Evolutionary conservation across 1,140 invertebrate species (phyloP).

Genomic region (Orius laevigatus): DNA sequence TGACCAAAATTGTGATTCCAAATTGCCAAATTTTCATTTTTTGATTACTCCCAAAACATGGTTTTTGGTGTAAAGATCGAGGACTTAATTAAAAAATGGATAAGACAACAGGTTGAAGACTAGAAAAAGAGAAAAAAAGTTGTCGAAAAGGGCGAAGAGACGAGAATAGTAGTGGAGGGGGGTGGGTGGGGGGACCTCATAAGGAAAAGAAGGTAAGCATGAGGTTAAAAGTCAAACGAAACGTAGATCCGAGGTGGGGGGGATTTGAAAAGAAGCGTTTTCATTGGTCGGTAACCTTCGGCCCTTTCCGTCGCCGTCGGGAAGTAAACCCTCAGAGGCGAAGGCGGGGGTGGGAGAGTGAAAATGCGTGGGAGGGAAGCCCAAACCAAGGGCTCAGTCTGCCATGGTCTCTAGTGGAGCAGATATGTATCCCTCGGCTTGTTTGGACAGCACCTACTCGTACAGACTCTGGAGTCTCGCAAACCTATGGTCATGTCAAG

Average conservation of each 20-base stretch:
- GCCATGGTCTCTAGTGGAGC: constrained; percentile 47
- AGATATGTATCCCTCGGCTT: constrained; percentile 35
- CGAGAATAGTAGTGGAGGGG: too few relatives aligned
- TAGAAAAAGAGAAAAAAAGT: too few relatives aligned
- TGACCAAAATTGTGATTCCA: too few relatives aligned
- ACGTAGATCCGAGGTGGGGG: constrained; percentile 8
- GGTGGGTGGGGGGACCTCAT: neutral
- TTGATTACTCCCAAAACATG: too few relatives aligned
- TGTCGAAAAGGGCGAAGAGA: too few relatives aligned
- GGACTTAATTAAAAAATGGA: too few relatives aligned
- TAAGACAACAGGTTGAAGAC: too few relatives aligned
- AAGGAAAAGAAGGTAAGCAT: constrained; percentile 1
- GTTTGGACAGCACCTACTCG: constrained; percentile 45
- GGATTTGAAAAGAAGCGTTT: neutral
- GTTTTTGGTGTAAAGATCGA: too few relatives aligned
- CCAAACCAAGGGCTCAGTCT: constrained; percentile 25
- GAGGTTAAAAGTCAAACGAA: constrained; percentile 8
- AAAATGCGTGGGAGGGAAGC: constrained; percentile 17
- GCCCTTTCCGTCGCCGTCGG: constrained; percentile 4
- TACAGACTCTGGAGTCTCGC: constrained; percentile 51
- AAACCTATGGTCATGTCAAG: constrained; percentile 50
- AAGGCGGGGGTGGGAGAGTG: neutral
- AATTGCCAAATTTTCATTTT: too few relatives aligned
- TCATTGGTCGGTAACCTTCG: constrained; percentile 13
- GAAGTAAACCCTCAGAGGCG: neutral